Evolutionary conservation across 2,888 invertebrate genomes (phyloP).

Genomic region (Trachelus stipa): DNA sequence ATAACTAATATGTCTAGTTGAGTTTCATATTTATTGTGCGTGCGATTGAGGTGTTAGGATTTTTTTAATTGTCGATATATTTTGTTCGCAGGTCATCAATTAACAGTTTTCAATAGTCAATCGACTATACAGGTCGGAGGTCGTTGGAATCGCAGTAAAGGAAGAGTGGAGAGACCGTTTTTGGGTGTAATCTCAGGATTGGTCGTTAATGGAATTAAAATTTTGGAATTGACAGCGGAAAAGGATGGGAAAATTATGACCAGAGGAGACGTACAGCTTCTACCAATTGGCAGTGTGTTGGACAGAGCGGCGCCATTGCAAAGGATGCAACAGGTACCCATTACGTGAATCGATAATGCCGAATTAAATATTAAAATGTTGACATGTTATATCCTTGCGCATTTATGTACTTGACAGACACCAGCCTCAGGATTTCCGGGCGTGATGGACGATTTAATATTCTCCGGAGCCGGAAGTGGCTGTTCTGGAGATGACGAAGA

Average conservation of each 20-base stretch:
- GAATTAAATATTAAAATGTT: background rate
- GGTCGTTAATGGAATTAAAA: conserved; percentile 85
- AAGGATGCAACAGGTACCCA: conserved; percentile 84
- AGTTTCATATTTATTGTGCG: background rate
- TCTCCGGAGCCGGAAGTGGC: conserved; percentile 91
- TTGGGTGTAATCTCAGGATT: conserved; percentile 90
- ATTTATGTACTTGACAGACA: conserved; percentile 70
- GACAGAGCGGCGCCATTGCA: conserved; percentile 82
- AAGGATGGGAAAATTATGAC: conserved; percentile 82
- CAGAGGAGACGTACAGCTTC: conserved; percentile 85
- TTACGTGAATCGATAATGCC: background rate
- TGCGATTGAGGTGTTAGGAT: conserved; percentile 6
- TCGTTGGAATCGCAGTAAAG: conserved; percentile 77
- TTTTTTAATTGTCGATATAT: conserved; percentile 11
- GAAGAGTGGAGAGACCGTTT: conserved; percentile 82
- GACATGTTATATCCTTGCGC: background rate
- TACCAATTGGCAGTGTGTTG: conserved; percentile 75
- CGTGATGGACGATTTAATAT: conserved; percentile 89
- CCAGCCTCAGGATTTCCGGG: conserved; percentile 84
- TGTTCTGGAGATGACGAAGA: conserved; percentile 91
- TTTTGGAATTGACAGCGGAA: conserved; percentile 87
- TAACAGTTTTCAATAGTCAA: conserved; percentile 92
- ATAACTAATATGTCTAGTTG: background rate
- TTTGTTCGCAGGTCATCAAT: conserved; percentile 68
- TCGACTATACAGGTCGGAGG: conserved; percentile 91